These are phyloP conservation scores for Gasterosteus aculeatus DNA, from an alignment of 2,113 vertebrate genomes.

Conservation along the genomic window DNA sequence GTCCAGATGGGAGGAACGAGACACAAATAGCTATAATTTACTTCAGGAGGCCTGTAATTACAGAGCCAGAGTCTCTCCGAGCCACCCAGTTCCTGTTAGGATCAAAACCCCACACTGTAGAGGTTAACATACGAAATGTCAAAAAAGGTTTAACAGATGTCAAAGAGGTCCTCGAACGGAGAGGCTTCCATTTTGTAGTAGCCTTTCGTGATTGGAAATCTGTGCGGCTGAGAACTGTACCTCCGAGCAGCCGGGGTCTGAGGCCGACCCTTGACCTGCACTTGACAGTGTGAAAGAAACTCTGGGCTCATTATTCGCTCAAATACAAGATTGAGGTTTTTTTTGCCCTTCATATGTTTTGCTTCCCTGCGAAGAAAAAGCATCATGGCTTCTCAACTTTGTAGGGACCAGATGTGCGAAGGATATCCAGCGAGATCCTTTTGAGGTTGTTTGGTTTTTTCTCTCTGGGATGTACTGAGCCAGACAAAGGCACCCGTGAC, in stretches of 20 bases:
- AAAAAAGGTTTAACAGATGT: constrained; percentile 82
- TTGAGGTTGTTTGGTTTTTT: constrained; percentile 8
- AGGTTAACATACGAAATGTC: constrained; percentile 79
- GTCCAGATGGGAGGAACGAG: constrained; percentile 90
- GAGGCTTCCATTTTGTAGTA: constrained; percentile 67
- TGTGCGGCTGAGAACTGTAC: constrained; percentile 18
- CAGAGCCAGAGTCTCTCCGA: constrained; percentile 84
- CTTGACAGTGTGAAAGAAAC: constrained; percentile 10
- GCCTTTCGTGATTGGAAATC: constrained; percentile 61
- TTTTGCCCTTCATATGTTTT: neutral
- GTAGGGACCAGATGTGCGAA: constrained; percentile 27
- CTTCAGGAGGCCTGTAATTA: constrained; percentile 89
- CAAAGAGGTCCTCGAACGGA: constrained; percentile 61
- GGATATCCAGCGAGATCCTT: constrained; percentile 2
- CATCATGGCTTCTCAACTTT: constrained; percentile 5
- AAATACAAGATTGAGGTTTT: constrained; percentile 12
- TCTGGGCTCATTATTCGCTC: constrained; percentile 6
- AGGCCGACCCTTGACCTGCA: constrained; percentile 19
- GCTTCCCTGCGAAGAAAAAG: constrained; percentile 18
- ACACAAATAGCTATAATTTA: constrained; percentile 91
- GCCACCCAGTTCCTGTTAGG: constrained; percentile 85
- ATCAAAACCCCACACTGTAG: constrained; percentile 78
- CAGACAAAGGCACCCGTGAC: constrained; percentile 23
- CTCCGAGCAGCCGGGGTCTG: constrained; percentile 2
- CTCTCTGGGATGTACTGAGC: constrained; percentile 39